phyloP scores from a whole-genome alignment of 2,888 invertebrate species.

The Leptura quadrifasciata region DNA sequence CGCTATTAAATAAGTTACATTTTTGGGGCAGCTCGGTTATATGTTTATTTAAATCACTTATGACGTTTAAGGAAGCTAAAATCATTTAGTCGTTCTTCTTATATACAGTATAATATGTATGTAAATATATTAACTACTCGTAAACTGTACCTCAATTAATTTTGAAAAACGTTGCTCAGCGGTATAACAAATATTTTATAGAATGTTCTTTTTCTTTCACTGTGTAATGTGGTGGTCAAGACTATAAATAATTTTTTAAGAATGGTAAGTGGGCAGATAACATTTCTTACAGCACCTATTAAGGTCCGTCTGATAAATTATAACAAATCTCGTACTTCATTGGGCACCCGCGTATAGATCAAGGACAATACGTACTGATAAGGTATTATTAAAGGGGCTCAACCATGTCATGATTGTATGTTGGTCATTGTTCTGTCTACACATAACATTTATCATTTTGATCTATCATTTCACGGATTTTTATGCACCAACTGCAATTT shows the following conservation, averaged over 20 bases:
- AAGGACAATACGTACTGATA: conserved; percentile 31
- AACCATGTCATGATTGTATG: conserved; percentile 22
- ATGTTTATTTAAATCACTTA: not conserved
- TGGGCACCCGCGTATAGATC: conserved; percentile 39
- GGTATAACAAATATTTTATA: not conserved
- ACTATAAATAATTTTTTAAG: conserved; percentile 25
- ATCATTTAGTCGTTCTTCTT: not conserved
- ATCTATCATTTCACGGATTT: conserved; percentile 16
- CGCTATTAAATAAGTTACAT: no score
- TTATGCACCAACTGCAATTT: conserved; percentile 13
- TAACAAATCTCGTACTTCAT: conserved; percentile 33
- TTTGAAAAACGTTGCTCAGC: not conserved
- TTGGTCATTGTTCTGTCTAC: conserved; percentile 33
- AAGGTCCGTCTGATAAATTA: conserved; percentile 36
- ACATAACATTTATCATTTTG: conserved; percentile 29
- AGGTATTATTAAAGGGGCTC: conserved; percentile 26
- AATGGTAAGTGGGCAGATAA: conserved; percentile 21
- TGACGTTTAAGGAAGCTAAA: not conserved
- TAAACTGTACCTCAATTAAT: not conserved
- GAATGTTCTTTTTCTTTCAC: not conserved
- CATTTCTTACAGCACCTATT: conserved; percentile 33
- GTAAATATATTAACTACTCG: not conserved
- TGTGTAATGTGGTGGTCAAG: conserved; percentile 5
- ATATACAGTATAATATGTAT: not conserved
- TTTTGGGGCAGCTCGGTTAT: no score